Conservation (phyloP, 1,140 invertebrate species). For the Trinorchestia longiramus region DNA sequence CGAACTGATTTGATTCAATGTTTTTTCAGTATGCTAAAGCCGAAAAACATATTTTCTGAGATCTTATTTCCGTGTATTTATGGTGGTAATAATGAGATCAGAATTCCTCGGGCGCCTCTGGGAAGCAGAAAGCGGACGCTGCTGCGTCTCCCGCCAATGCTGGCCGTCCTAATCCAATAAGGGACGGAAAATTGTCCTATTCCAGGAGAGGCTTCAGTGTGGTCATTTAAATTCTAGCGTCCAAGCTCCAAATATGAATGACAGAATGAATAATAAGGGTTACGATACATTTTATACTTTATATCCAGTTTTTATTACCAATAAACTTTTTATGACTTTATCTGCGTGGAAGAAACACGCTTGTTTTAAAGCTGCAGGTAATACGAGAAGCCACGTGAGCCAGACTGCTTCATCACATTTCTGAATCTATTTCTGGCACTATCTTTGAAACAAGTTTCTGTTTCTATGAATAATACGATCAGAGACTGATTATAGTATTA, state of each 20-base stretch:
- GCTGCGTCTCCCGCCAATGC: not conserved
- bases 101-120: not conserved
- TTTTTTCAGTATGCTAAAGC: not conserved
- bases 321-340: constrained; percentile 52
- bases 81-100: not conserved
- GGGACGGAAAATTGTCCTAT: constrained; percentile 47
- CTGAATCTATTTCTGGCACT: not conserved
- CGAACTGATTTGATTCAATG: not conserved
- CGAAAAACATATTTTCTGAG: not conserved
- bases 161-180: constrained; percentile 33
- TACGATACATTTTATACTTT: constrained; percentile 51
- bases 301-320: constrained; percentile 28
- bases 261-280: constrained; percentile 51
- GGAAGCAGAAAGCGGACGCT: not conserved
- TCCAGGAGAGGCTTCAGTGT: constrained; percentile 12
- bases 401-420: not conserved
- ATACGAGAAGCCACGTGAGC: not conserved
- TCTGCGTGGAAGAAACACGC: constrained; percentile 26
- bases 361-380: not conserved
- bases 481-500: not conserved
- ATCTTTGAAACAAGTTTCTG: not conserved
- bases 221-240: constrained; percentile 51
- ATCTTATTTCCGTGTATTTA: not conserved
- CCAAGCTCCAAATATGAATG: constrained; percentile 49
- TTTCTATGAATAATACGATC: not conserved